A percentile compares a stretch with the other conserved stretches of the same genome.
These are phyloP conservation scores for Solenopsis invicta DNA, from an alignment of 1,140 invertebrate genomes.

Conservation along the genomic window DNA sequence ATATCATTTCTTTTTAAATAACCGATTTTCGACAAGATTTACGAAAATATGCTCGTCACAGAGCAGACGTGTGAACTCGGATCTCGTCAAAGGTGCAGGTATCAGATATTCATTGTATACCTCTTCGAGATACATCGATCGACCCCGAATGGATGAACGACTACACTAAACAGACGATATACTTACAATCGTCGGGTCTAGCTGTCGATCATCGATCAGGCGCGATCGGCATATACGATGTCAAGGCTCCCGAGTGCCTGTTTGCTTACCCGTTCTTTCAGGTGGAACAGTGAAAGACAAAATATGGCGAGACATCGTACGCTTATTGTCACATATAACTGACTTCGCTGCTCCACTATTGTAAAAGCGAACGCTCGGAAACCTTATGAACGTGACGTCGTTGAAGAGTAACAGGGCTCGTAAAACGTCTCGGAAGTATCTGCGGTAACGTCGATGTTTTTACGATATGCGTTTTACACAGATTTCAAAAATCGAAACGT, in stretches of 20 bases:
- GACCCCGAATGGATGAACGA: constrained; percentile 47
- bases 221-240: constrained; percentile 30
- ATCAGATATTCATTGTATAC: constrained; percentile 13
- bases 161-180: constrained; percentile 8
- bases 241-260: constrained; percentile 17
- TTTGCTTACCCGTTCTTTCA: background rate
- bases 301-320: background rate
- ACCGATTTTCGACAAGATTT: constrained; percentile 12
- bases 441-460: constrained; percentile 15
- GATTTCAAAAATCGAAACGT: background rate
- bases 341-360: constrained; percentile 33
- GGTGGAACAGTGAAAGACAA: constrained; percentile 27
- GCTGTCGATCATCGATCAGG: constrained; percentile 43
- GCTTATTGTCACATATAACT: constrained; percentile 31
- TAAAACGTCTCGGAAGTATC: constrained; percentile 48
- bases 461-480: background rate
- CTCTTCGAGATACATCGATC: constrained; percentile 41
- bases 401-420: constrained; percentile 35
- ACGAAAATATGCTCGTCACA: constrained; percentile 4
- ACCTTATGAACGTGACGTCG: background rate
- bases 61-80: background rate
- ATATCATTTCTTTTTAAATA: background rate
- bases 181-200: constrained; percentile 28
- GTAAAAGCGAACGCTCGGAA: constrained; percentile 14
- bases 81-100: constrained; percentile 46